These are phyloP conservation scores for Podarcis raffonei DNA, from an alignment of 2,113 vertebrate genomes.

Conservation along the genomic window DNA sequence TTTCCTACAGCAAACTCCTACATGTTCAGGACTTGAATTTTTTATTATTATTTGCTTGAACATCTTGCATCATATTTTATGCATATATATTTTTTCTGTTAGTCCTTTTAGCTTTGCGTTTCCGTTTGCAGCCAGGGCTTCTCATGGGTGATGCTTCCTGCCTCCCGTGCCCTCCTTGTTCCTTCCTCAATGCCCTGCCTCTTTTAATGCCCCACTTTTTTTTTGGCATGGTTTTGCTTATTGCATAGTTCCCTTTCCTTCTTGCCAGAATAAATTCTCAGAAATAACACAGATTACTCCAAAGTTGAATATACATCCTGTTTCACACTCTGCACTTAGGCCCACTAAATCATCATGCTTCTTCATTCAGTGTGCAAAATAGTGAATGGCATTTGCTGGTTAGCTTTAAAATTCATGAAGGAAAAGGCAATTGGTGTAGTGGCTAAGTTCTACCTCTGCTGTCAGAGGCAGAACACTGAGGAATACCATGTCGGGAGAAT, in stretches of 20 bases:
- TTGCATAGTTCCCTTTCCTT: neutral
- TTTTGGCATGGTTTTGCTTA: neutral
- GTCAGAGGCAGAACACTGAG: too few species aligned
- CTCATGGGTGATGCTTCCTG: neutral
- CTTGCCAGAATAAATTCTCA: neutral
- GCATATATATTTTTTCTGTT: conserved; percentile 22
- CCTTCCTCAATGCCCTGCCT: neutral
- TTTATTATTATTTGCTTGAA: conserved; percentile 44
- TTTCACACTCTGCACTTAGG: neutral
- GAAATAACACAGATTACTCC: neutral
- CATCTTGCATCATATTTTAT: conserved; percentile 19
- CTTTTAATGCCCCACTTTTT: neutral
- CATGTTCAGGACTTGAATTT: conserved; percentile 36
- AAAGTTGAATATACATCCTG: neutral
- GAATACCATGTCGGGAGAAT: too few species aligned
- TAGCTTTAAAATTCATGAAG: too few species aligned
- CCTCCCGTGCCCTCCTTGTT: neutral
- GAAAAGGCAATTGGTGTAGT: too few species aligned
- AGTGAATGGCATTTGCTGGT: too few species aligned
- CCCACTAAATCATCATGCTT: too few species aligned
- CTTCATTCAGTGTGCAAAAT: too few species aligned
- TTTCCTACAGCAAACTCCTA: neutral
- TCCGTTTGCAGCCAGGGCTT: conserved; percentile 31
- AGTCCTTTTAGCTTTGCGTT: conserved; percentile 30
- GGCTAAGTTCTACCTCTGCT: too few species aligned